Percentiles rank a stretch among this genome's conserved stretches.
Conservation (phyloP, 2,888 invertebrate genomes). For the Drosophila affinis region DNA sequence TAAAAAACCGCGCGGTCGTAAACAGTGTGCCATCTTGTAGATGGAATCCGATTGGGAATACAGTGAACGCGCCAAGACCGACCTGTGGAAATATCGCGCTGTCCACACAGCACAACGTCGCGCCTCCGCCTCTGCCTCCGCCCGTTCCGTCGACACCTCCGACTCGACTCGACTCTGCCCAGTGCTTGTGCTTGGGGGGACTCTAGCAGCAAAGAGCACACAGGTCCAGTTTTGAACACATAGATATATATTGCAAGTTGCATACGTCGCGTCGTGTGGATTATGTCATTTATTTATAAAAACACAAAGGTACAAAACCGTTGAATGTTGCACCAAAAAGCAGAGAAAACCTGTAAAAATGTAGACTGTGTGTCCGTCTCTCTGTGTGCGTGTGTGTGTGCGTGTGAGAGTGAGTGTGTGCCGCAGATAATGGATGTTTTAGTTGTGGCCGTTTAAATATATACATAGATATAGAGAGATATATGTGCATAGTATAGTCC, state of each 20-base stretch:
- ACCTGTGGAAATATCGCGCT: not conserved
- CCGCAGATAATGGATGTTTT: constrained; percentile 65
- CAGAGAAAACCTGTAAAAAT: constrained; percentile 67
- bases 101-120: constrained; percentile 21
- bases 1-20: constrained; percentile 7
- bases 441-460: constrained; percentile 40
- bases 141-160: constrained; percentile 23
- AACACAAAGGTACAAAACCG: constrained; percentile 51
- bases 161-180: constrained; percentile 21
- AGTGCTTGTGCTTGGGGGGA: constrained; percentile 16
- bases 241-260: constrained; percentile 47
- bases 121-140: constrained; percentile 41
- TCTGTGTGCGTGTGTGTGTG: constrained; percentile 47
- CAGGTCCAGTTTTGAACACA: constrained; percentile 68
- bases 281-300: constrained; percentile 78
- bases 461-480: constrained; percentile 26
- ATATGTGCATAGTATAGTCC: constrained; percentile 23
- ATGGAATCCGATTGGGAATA: constrained; percentile 22
- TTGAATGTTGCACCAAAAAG: constrained; percentile 63
- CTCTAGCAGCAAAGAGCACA: constrained; percentile 46
- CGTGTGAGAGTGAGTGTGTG: constrained; percentile 49
- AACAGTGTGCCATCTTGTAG: constrained; percentile 34
- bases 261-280: constrained; percentile 64
- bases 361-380: constrained; percentile 60
- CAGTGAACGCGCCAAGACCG: constrained; percentile 17